A percentile compares a stretch with the other conserved stretches of the same genome.
Evolutionary conservation across 2,888 invertebrate genomes (phyloP).

Genomic region (Archips xylosteana): DNA sequence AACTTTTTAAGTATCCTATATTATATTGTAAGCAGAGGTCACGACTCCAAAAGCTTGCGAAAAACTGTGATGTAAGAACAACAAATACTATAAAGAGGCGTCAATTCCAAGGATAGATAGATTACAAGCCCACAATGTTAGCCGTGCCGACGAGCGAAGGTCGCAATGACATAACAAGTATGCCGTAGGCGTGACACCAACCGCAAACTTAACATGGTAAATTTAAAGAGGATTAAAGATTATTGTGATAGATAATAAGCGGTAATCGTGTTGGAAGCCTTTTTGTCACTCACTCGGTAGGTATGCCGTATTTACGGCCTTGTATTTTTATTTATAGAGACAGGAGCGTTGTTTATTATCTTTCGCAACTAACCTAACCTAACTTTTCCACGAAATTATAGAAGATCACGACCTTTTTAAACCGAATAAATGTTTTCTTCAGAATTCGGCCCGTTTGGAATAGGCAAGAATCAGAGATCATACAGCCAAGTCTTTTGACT

Average conservation of each 20-base stretch:
- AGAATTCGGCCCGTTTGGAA: too few relatives aligned
- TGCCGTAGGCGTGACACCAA: neutral
- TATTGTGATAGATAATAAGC: slow-evolving; percentile 34
- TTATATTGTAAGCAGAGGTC: neutral
- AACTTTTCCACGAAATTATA: too few relatives aligned
- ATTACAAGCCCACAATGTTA: slow-evolving; percentile 17
- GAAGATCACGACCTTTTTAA: too few relatives aligned
- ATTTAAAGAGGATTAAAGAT: slow-evolving; percentile 34
- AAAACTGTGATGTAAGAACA: slow-evolving; percentile 32
- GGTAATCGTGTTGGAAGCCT: slow-evolving; percentile 27
- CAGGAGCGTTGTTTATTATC: neutral
- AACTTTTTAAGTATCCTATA: too few relatives aligned
- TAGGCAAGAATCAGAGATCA: too few relatives aligned
- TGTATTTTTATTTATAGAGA: slow-evolving; percentile 7
- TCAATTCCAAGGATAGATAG: slow-evolving; percentile 31
- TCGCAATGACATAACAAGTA: neutral
- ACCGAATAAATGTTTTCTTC: too few relatives aligned
- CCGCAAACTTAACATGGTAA: slow-evolving; percentile 23
- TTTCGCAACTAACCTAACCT: neutral
- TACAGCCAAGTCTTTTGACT: too few relatives aligned
- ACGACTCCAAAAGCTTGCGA: slow-evolving; percentile 16
- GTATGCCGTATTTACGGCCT: slow-evolving; percentile 25
- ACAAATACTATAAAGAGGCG: slow-evolving; percentile 28
- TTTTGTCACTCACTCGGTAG: slow-evolving; percentile 11
- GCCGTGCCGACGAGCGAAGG: neutral